Conservation (phyloP, 2,797 vertebrate species). For the Thripadectes ignobilis region DNA sequence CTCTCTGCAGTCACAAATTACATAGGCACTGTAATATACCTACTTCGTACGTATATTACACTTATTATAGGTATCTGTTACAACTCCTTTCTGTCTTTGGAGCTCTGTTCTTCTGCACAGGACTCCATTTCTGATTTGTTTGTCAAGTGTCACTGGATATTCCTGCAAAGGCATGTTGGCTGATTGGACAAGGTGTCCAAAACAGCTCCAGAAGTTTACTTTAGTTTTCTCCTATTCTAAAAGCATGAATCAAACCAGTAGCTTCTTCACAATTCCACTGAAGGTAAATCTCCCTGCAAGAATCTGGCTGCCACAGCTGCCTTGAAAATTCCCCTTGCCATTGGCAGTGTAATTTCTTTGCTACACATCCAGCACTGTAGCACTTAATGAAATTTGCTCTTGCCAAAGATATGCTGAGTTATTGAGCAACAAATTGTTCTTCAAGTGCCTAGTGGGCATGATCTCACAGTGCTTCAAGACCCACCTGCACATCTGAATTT, state of each 20-base stretch:
- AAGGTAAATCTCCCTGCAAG: neutral
- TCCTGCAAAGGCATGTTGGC: neutral
- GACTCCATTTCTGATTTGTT: neutral
- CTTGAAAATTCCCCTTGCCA: neutral
- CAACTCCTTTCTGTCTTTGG: neutral
- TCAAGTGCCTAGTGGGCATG: neutral
- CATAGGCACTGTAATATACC: neutral
- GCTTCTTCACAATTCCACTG: neutral
- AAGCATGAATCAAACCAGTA: neutral
- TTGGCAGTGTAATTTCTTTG: neutral
- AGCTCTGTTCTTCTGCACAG: neutral
- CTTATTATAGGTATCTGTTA: neutral
- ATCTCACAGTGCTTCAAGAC: neutral
- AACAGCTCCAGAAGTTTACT: neutral
- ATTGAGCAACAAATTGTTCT: neutral
- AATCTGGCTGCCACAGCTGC: neutral
- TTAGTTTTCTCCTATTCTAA: neutral
- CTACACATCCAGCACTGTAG: fast-evolving
- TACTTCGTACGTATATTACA: neutral
- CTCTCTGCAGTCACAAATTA: neutral
- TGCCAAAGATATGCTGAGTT: neutral
- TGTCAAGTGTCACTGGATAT: neutral
- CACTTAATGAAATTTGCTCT: neutral
- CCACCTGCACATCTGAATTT: neutral
- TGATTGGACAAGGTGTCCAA: neutral